Conservation (phyloP, 2,113 vertebrate genomes). For the Copsychus sechellarum region DNA sequence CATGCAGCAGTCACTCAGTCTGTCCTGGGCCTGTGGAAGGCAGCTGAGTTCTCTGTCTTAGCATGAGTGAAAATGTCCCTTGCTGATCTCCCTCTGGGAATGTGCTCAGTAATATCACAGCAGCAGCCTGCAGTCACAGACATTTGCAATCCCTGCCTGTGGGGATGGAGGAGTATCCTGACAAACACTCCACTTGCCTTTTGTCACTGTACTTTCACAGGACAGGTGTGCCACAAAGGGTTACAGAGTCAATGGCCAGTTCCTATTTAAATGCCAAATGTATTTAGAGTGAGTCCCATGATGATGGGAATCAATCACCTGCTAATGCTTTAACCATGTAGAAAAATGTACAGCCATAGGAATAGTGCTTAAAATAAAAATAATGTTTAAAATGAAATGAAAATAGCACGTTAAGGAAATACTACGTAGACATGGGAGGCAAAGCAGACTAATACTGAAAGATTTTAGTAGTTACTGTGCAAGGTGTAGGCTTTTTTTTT, state of each 20-base stretch:
- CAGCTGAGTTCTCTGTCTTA: conserved; percentile 70
- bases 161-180: conserved; percentile 78
- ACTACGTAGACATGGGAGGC: background rate
- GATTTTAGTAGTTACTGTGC: background rate
- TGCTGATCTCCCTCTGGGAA: conserved; percentile 75
- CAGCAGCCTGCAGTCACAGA: conserved; percentile 79
- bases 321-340: conserved; percentile 78
- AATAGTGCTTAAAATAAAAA: background rate
- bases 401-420: background rate
- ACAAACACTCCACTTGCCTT: conserved; percentile 87
- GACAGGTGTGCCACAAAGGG: conserved; percentile 80
- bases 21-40: conserved; percentile 46
- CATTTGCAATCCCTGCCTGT: conserved; percentile 84
- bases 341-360: conserved; percentile 19
- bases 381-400: conserved; percentile 2
- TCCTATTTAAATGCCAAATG: conserved; percentile 85
- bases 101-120: conserved; percentile 82
- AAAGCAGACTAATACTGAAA: background rate
- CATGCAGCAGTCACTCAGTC: conserved; percentile 49
- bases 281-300: conserved; percentile 74
- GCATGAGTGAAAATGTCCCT: conserved; percentile 73
- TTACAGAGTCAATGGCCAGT: conserved; percentile 82
- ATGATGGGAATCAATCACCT: conserved; percentile 78
- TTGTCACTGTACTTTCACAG: conserved; percentile 67
- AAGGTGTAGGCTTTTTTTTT: background rate